These are phyloP conservation scores for Pemphigus obesinymphae DNA, from an alignment of 1,140 invertebrate genomes.

Conservation along the genomic window DNA sequence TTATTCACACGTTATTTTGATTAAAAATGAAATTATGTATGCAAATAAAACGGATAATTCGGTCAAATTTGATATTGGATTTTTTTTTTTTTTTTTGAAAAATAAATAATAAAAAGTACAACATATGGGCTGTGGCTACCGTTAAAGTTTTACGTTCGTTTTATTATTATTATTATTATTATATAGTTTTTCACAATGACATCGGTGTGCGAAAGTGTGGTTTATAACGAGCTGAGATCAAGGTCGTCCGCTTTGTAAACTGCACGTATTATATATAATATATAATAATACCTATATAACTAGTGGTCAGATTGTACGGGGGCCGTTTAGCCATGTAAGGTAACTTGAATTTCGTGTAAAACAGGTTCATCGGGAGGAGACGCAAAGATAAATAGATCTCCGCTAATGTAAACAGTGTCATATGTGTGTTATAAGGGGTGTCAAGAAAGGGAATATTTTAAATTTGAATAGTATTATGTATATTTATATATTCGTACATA, in stretches of 20 bases:
- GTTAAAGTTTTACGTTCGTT: background rate
- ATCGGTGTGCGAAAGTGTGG: constrained; percentile 28
- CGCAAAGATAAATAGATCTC: background rate
- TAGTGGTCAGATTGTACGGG: background rate
- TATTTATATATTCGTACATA: too few relatives aligned
- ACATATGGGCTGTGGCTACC: too few relatives aligned
- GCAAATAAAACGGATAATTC: too few relatives aligned
- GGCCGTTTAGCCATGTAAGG: constrained; percentile 11
- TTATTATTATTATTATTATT: too few relatives aligned
- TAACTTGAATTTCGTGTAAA: background rate
- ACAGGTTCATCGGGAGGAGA: background rate
- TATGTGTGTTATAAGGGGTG: too few relatives aligned
- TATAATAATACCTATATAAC: too few relatives aligned
- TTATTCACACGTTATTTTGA: background rate
- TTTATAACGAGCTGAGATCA: constrained; percentile 2
- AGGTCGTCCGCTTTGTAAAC: constrained; percentile 8
- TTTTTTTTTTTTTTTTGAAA: too few relatives aligned
- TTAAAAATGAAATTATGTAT: background rate
- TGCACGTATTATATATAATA: too few relatives aligned
- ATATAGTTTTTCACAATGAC: background rate
- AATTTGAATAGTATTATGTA: too few relatives aligned
- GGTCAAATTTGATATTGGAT: too few relatives aligned
- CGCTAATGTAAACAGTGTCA: background rate
- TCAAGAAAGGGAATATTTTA: background rate
- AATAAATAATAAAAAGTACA: too few relatives aligned